These are phyloP conservation scores for Oxycera nigricornis DNA, from an alignment of 2,888 invertebrate species.

Conservation along the genomic window DNA sequence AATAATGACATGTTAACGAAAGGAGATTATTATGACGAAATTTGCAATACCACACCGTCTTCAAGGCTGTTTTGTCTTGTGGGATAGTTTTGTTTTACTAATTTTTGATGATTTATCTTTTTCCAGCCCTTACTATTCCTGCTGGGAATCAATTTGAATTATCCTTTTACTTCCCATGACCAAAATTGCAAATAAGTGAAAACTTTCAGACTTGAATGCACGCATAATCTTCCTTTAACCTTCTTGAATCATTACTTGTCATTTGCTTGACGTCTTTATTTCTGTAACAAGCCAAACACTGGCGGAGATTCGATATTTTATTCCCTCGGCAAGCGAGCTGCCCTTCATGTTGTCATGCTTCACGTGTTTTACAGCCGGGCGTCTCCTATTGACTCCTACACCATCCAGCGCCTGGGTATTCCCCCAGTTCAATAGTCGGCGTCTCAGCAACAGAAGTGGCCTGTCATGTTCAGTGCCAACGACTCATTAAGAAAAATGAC, in stretches of 20 bases:
- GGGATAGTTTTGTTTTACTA: too few species aligned
- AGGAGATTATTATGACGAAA: too few species aligned
- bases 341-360: constrained; percentile 1
- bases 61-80: not conserved
- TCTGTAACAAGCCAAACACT: constrained; percentile 43
- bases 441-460: not conserved
- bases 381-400: constrained; percentile 20
- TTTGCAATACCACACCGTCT: not conserved
- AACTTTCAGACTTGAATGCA: not conserved
- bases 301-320: constrained; percentile 42
- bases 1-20: too few species aligned
- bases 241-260: constrained; percentile 44
- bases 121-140: too few species aligned
- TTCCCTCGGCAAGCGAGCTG: constrained; percentile 3
- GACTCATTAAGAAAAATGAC: constrained; percentile 47
- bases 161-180: constrained; percentile 6
- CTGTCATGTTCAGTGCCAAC: constrained; percentile 33
- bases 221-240: constrained; percentile 44
- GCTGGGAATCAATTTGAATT: too few species aligned
- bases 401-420: not conserved
- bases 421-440: constrained; percentile 9
- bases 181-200: not conserved
- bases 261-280: constrained; percentile 43
- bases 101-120: not conserved
- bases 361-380: constrained; percentile 33